A percentile compares a stretch with the other conserved stretches of the same genome.
These are phyloP conservation scores for Callyntrura sp. DNA, from an alignment of 2,888 invertebrate species.

Conservation along the genomic window DNA sequence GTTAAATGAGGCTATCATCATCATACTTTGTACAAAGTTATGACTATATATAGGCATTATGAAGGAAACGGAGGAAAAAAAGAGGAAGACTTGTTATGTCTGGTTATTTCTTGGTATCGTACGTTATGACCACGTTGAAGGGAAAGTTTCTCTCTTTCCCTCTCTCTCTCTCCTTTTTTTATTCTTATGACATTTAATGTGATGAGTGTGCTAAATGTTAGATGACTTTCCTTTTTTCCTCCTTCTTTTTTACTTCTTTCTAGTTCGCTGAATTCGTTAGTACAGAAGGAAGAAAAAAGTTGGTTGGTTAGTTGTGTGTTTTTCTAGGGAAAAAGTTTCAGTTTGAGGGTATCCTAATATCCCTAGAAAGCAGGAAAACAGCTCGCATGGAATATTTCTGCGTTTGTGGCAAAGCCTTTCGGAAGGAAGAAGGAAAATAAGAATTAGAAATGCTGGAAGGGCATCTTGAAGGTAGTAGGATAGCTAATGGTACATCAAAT, in stretches of 20 bases:
- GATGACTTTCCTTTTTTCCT: conserved; percentile 41
- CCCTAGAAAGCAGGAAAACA: background rate
- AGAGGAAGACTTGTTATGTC: background rate
- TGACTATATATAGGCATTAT: no score
- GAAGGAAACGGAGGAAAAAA: conserved; percentile 2
- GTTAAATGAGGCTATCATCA: conserved; percentile 7
- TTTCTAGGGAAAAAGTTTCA: conserved; percentile 5
- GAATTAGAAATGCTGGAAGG: conserved; percentile 11
- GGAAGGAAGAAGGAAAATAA: background rate
- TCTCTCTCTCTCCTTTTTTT: no score
- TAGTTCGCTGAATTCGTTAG: background rate
- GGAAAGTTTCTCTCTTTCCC: no score
- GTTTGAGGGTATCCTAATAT: no score
- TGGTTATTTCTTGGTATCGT: no score
- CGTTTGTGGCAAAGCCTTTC: conserved; percentile 2
- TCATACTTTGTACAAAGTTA: no score
- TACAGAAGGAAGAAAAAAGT: background rate
- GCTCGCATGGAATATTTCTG: background rate
- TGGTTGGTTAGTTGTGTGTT: conserved; percentile 24
- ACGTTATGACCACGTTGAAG: no score
- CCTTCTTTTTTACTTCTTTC: background rate
- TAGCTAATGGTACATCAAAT: background rate
- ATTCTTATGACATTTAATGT: conserved; percentile 59
- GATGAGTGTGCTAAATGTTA: conserved; percentile 67
- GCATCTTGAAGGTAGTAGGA: background rate